Conservation (phyloP, 2,113 vertebrate species). For the Xiphorhynchus elegans region DNA sequence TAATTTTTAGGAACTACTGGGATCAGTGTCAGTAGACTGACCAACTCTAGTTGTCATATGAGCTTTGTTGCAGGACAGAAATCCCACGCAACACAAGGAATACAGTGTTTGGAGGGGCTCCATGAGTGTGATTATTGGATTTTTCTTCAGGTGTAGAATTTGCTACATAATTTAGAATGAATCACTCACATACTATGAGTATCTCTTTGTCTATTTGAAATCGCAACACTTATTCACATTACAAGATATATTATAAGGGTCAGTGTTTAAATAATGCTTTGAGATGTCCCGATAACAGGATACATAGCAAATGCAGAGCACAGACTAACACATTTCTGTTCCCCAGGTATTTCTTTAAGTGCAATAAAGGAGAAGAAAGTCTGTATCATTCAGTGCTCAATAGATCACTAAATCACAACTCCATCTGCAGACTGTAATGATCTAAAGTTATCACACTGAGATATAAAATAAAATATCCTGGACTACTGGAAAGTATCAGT, state of each 20-base stretch:
- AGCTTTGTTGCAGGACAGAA: background rate
- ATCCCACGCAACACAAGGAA: background rate
- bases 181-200: background rate
- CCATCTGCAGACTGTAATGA: background rate
- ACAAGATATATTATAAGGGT: background rate
- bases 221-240: background rate
- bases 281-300: background rate
- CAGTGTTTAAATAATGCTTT: background rate
- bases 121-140: background rate
- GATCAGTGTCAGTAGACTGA: background rate
- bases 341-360: background rate
- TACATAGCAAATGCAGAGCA: background rate
- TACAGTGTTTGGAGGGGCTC: background rate
- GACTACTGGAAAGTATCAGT: background rate
- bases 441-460: background rate
- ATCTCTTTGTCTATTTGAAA: background rate
- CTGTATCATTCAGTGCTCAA: background rate
- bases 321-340: background rate
- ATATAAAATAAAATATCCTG: constrained; percentile 6
- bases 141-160: background rate
- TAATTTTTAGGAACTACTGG: background rate
- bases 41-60: fast-evolving
- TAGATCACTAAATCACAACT: constrained; percentile 15
- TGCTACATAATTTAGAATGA: background rate
- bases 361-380: background rate